Evolutionary conservation across 35 echinoderm and acorn worm genomes (phyloP).

Genomic region (Ptychodera flava): DNA sequence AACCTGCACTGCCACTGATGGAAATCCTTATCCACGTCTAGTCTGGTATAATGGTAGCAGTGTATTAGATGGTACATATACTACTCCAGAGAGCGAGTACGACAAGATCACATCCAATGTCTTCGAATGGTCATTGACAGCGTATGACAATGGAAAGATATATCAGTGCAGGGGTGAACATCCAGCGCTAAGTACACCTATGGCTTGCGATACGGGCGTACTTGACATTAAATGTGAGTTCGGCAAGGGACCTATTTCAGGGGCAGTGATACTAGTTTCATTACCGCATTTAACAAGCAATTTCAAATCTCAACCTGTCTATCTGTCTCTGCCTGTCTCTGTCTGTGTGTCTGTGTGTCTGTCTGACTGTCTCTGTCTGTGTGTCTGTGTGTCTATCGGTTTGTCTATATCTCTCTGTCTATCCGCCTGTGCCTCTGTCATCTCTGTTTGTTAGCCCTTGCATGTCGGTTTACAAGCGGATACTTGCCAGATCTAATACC

Average conservation of each 20-base stretch:
- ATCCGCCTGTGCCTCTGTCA: too few species aligned
- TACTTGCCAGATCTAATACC: too few species aligned
- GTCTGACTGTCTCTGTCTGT: too few species aligned
- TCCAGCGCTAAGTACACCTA: neutral
- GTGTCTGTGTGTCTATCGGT: too few species aligned
- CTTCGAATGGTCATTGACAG: neutral
- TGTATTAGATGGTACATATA: neutral
- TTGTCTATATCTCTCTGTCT: too few species aligned
- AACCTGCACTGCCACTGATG: neutral
- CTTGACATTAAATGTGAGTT: neutral
- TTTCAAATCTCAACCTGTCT: neutral
- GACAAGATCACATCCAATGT: neutral
- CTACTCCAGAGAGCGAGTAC: neutral
- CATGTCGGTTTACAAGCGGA: too few species aligned
- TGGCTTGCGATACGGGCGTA: neutral
- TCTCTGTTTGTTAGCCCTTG: too few species aligned
- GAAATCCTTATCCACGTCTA: neutral
- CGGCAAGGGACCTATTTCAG: neutral
- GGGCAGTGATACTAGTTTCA: neutral
- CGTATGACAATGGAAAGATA: neutral
- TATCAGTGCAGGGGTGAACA: neutral
- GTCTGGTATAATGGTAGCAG: neutral
- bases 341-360: too few species aligned
- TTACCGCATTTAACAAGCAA: neutral
- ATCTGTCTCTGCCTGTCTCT: neutral